Conservation (phyloP, 1,140 invertebrate genomes). For the Palaemon carinicauda region DNA sequence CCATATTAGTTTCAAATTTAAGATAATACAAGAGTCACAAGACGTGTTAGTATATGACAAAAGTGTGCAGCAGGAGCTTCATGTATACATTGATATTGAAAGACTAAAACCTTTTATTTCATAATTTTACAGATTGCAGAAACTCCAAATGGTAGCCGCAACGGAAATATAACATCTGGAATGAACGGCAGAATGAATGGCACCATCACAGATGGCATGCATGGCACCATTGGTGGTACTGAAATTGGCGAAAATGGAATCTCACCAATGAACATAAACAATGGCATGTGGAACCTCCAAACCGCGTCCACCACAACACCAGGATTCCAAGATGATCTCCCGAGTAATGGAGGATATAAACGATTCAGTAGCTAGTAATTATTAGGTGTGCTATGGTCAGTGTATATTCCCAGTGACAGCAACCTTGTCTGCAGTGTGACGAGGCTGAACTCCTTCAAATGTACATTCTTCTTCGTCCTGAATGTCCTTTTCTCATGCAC, state of each 20-base stretch:
- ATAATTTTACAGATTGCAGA: slow-evolving; percentile 39
- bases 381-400: neutral
- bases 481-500: too few relatives aligned
- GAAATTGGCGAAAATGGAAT: neutral
- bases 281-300: slow-evolving; percentile 41
- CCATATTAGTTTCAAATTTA: too few relatives aligned
- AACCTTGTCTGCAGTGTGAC: neutral
- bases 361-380: slow-evolving; percentile 41
- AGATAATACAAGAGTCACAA: too few relatives aligned
- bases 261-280: slow-evolving; percentile 31
- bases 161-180: slow-evolving; percentile 16
- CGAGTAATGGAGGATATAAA: slow-evolving; percentile 42
- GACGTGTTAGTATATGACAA: too few relatives aligned
- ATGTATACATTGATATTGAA: too few relatives aligned
- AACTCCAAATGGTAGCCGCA: slow-evolving; percentile 14
- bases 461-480: too few relatives aligned
- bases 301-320: slow-evolving; percentile 12
- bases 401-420: neutral
- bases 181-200: slow-evolving; percentile 10
- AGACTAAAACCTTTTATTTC: too few relatives aligned
- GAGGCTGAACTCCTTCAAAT: neutral
- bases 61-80: too few relatives aligned
- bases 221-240: neutral
- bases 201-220: slow-evolving; percentile 21
- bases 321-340: slow-evolving; percentile 44